phyloP scores from a whole-genome alignment of 2,113 vertebrate genomes.

The Semnornis frantzii region DNA sequence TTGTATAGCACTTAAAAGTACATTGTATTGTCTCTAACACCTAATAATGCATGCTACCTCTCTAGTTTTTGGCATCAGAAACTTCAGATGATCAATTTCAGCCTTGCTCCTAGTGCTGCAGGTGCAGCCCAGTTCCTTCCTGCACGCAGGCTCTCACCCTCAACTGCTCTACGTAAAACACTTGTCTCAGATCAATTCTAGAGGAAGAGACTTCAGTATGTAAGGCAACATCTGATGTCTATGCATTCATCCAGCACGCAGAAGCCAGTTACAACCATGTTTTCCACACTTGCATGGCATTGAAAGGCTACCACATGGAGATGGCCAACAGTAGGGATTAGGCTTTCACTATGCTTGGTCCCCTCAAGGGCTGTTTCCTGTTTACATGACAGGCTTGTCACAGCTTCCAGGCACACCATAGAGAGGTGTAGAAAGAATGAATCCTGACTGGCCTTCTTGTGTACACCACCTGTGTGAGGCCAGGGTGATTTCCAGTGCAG shows the following conservation, averaged over 20 bases:
- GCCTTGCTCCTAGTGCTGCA: not conserved
- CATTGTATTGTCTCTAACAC: not conserved
- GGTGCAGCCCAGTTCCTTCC: not conserved
- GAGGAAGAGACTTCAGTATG: not conserved
- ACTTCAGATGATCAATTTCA: not conserved
- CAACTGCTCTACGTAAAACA: not conserved
- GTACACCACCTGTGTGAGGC: not conserved
- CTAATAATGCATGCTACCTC: not conserved
- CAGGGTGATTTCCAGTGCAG: not conserved
- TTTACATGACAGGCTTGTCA: not conserved
- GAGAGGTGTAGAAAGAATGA: not conserved
- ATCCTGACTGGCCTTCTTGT: not conserved
- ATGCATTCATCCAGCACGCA: not conserved
- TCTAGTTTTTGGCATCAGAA: not conserved
- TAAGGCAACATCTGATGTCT: not conserved
- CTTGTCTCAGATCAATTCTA: not conserved
- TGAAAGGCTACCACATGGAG: not conserved
- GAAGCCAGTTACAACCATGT: not conserved
- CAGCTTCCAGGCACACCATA: not conserved
- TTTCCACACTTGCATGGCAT: not conserved
- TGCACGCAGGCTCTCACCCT: not conserved
- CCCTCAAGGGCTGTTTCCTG: not conserved
- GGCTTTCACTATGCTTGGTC: not conserved
- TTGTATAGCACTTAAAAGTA: not conserved
- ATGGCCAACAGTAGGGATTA: not conserved